These are phyloP conservation scores for Ophion obscuratus DNA, from an alignment of 2,888 invertebrate genomes.

Conservation along the genomic window DNA sequence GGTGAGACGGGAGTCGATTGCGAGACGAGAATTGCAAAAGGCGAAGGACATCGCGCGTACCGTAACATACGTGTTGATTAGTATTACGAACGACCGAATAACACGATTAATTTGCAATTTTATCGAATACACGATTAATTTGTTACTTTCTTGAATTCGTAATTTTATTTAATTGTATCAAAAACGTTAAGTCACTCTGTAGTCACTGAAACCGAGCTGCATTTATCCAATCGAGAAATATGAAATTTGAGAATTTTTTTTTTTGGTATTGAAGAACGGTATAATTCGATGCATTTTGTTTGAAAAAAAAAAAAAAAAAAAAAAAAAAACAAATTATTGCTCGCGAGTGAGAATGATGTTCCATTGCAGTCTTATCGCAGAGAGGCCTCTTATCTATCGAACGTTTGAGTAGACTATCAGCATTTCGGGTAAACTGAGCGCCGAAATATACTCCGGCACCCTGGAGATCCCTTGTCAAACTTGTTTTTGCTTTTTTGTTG, in stretches of 20 bases:
- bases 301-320: background rate
- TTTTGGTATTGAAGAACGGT: background rate
- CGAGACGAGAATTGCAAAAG: background rate
- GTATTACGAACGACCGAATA: background rate
- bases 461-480: background rate
- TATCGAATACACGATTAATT: background rate
- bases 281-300: background rate
- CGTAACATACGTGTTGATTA: background rate
- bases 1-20: background rate
- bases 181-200: too few species aligned
- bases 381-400: conserved; percentile 69
- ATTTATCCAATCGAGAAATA: too few species aligned
- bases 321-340: background rate
- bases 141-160: too few species aligned
- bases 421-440: conserved; percentile 68
- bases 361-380: background rate
- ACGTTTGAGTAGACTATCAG: conserved; percentile 74
- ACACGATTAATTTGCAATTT: background rate
- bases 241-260: background rate
- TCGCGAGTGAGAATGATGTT: background rate
- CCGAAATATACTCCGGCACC: background rate
- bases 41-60: background rate
- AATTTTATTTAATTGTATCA: too few species aligned
- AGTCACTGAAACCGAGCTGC: too few species aligned
- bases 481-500: background rate